Base-by-base conservation (phyloP, 2,888 invertebrate species). In the Agrotis segetum region DNA sequence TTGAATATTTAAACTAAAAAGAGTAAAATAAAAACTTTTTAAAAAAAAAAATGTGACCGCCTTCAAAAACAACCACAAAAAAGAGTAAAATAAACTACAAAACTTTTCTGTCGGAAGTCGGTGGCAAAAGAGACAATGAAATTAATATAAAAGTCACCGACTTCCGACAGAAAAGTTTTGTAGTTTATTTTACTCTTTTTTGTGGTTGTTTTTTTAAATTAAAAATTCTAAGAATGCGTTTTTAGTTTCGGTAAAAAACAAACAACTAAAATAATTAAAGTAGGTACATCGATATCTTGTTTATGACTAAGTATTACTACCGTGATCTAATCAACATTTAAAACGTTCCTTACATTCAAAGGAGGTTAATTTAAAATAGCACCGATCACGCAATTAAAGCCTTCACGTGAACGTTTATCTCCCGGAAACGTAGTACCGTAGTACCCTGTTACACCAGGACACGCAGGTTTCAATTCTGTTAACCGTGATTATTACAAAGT, bases 381-480 rank as follows among this genome's bases (percentile, higher is more conserved):
- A 47, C 50, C 76, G 58, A 67, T 71, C 79, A 77, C 74, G 84
- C 71, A 66, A 79, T 72, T 44, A 61, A 64, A 60, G 47, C 50
- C 50, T 69, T 49, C 29, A 56, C 63, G 46, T 63, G 61, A 72
- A 70, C 71, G 58, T 78, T 83, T 76, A 71, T 70, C 47, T 58
- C 19, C 52, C 59, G 73, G 71, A 81, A 77, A 53, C 60, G 46
- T 62, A 56, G 55, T 50, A 61, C 47, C 17, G 47, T 40, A 40
- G 55, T 50, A 61, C 47, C 16, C 34, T 19, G 24, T n/a, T 46
- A 56, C 29, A 46, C 4, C 16, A 50, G 24, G 61, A 29, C n/a
- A 11, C 52, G 47, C 19, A 34, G 40, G 16, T 61, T 52, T 60
- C 46, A 66, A 19, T 69, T 62, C 59, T 62, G 47, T 49, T 55